phyloP scores from a whole-genome alignment of 2,113 vertebrate species.

The Rynchops niger region DNA sequence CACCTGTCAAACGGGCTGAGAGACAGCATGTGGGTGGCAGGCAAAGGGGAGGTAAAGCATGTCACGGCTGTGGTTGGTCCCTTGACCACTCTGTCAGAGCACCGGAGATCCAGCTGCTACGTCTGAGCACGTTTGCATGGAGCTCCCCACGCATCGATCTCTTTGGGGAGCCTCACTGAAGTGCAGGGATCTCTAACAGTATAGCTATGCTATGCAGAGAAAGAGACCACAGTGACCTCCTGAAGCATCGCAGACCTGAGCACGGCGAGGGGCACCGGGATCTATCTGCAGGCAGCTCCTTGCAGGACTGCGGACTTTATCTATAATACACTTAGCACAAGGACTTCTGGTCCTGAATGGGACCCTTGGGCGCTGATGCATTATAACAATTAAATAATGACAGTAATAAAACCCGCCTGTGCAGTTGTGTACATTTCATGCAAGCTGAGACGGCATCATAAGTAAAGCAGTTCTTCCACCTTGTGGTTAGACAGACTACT shows the following conservation, averaged over 20 bases:
- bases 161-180: neutral
- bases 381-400: neutral
- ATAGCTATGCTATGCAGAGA: neutral
- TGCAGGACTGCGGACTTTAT: neutral
- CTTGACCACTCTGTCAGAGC: neutral
- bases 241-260: neutral
- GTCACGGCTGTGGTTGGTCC: neutral
- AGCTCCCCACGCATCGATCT: accelerated
- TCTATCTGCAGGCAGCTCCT: neutral
- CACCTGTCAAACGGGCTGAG: neutral
- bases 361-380: neutral
- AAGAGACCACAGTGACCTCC: neutral
- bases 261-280: neutral
- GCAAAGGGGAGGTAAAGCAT: neutral
- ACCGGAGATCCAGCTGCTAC: neutral
- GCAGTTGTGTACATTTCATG: neutral
- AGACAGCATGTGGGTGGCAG: neutral
- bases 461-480: constrained; percentile 62
- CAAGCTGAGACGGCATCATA: neutral
- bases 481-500: constrained; percentile 50
- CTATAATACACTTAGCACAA: neutral
- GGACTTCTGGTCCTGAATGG: neutral
- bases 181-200: neutral
- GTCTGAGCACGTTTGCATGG: neutral
- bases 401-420: neutral